phyloP scores from a whole-genome alignment of 2,113 vertebrate genomes.

The Gymnocephalus cernua region DNA sequence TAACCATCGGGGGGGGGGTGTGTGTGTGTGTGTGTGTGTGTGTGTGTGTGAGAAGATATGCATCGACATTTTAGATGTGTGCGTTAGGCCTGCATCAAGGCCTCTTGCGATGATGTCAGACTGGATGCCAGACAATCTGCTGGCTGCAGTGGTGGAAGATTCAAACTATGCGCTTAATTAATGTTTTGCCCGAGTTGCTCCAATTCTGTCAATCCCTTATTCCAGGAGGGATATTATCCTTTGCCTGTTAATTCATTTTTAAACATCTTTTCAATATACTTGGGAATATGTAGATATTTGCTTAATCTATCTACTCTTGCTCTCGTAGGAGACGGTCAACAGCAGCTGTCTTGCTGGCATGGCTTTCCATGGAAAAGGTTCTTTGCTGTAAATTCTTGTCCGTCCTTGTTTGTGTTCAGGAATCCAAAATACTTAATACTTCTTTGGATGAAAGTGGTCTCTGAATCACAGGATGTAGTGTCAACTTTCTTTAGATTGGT shows the following conservation, averaged over 20 bases:
- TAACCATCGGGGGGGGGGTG: slow-evolving; percentile 24
- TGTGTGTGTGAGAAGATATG: too few relatives aligned
- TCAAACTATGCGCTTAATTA: slow-evolving; percentile 79
- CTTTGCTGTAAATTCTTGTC: slow-evolving; percentile 12
- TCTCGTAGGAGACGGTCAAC: slow-evolving; percentile 59
- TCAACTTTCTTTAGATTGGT: slow-evolving; percentile 23
- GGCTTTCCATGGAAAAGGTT: slow-evolving; percentile 15
- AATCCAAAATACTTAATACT: slow-evolving; percentile 19
- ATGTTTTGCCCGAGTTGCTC: slow-evolving; percentile 79
- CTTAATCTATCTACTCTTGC: slow-evolving; percentile 64
- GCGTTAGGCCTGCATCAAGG: slow-evolving; percentile 15
- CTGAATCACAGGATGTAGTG: slow-evolving; percentile 22
- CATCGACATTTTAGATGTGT: slow-evolving; percentile 49
- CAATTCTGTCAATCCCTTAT: slow-evolving; percentile 82
- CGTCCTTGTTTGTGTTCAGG: slow-evolving; percentile 18
- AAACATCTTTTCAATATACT: slow-evolving; percentile 75
- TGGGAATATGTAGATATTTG: slow-evolving; percentile 71
- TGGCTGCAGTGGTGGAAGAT: slow-evolving; percentile 65
- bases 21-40: too few relatives aligned
- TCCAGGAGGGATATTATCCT: slow-evolving; percentile 81
- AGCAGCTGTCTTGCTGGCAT: slow-evolving; percentile 42
- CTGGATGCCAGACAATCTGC: slow-evolving; percentile 27
- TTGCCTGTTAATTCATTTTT: slow-evolving; percentile 80
- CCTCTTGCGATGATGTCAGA: slow-evolving; percentile 33
- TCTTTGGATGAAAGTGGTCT: slow-evolving; percentile 30